Evolutionary conservation across 1,140 invertebrate species (phyloP), one percentile per base, ranked within the genome.

Genomic region (Achatina immaculata): DNA sequence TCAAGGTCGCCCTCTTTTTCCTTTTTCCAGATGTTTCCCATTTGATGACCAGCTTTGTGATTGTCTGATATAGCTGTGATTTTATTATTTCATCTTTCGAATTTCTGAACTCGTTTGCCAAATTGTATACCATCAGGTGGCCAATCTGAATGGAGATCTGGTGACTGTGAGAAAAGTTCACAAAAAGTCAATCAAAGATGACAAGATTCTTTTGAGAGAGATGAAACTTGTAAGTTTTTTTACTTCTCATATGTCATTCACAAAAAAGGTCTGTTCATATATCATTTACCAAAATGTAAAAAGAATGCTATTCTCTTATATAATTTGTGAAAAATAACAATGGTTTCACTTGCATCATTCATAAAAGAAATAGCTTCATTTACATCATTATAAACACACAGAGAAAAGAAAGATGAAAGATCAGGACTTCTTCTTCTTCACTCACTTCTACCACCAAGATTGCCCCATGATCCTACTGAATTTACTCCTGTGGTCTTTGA

Each of bases 151-250:
- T 43, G 83, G 81, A 14, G 78, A 83, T 16, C 68, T 83, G 0
- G 88, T 89, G 1, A 84, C 83, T 4, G 83, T 89, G 1, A 85
- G 87, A 78, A 81, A 82, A 42, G 82, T 87, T 28, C 72, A 78
- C 65, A 87, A 85, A 73, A 84, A 86, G 69, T 87, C 84, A 71
- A 78, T 88, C 58, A 85, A 84, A 48, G 66, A 80, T 0, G 86
- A 89, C 69, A 78, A 85, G 45, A 81, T 83, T n/a, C 82, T 88
- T 14, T 78, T 87, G n/a, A 82, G 85, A 65, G 81, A 86, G 69
- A 86, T 89, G 85, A 85, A 86, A 83, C 31, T 76, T 78, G 86
- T 87, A 76, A 58, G 80, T n/a, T 16, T 2, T 51, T 28, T 31
- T 6, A 21, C n/a, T n/a, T n/a, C n/a, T n/a, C 51, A 55, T 16